Evolutionary conservation across 2,797 vertebrate species (phyloP).

Genomic region (Streptopelia turtur): DNA sequence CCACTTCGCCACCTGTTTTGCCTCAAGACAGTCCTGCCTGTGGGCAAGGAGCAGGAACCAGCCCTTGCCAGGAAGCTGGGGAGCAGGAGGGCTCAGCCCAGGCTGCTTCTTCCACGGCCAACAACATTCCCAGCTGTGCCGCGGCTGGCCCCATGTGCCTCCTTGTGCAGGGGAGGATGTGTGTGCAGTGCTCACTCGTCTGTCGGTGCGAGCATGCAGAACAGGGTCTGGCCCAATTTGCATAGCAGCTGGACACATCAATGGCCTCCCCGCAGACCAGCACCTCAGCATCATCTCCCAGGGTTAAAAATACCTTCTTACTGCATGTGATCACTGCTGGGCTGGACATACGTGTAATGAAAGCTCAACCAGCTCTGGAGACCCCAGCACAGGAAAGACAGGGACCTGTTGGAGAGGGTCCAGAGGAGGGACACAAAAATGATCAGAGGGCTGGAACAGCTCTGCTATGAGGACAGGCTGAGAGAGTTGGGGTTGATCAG

Average conservation of each 20-base stretch:
- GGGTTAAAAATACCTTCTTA: not conserved
- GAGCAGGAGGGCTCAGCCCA: accelerated
- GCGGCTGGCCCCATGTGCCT: accelerated
- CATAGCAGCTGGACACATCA: not conserved
- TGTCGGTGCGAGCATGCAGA: accelerated
- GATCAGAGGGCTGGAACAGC: too few species aligned
- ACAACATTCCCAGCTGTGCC: accelerated
- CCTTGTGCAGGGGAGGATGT: accelerated
- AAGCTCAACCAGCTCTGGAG: not conserved
- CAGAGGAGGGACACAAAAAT: too few species aligned
- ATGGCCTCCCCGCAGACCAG: not conserved
- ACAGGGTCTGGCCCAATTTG: not conserved
- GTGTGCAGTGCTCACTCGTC: accelerated
- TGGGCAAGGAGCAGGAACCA: not conserved
- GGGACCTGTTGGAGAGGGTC: too few species aligned
- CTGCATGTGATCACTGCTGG: not conserved
- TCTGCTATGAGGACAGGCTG: too few species aligned
- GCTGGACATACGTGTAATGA: accelerated
- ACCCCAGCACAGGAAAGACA: too few species aligned
- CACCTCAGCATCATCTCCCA: not conserved
- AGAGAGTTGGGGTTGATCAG: too few species aligned
- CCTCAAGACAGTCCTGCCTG: not conserved
- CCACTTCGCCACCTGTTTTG: not conserved
- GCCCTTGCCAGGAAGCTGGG: not conserved
- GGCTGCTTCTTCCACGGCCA: not conserved